Evolutionary conservation across 2,797 vertebrate species (phyloP).

Genomic region (Sebastes itinus): DNA sequence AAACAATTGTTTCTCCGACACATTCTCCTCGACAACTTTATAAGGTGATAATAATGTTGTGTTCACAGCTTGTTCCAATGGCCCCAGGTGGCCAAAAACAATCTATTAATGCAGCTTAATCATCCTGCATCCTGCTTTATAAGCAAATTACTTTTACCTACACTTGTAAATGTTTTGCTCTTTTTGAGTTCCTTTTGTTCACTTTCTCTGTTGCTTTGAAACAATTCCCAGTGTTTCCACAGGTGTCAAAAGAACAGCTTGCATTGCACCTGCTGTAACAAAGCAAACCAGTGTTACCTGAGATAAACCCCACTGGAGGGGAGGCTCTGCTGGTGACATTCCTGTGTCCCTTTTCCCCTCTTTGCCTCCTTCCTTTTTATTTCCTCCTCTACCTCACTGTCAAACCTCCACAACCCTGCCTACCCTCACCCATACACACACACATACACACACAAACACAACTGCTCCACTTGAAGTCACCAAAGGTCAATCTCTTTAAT

Average conservation of each 20-base stretch:
- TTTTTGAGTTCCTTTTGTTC: neutral
- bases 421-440: neutral
- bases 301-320: neutral
- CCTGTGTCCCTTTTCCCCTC: conserved; percentile 6
- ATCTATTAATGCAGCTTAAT: neutral
- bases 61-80: neutral
- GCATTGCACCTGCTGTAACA: conserved; percentile 19
- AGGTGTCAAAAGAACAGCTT: conserved; percentile 28
- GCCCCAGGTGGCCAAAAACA: neutral
- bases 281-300: neutral
- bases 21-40: neutral
- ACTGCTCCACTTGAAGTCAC: conserved; percentile 53
- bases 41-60: neutral
- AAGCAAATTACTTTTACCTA: neutral
- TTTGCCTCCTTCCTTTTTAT: neutral
- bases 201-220: neutral
- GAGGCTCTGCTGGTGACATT: conserved; percentile 24
- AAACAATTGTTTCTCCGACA: neutral
- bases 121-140: neutral
- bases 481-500: conserved; percentile 82
- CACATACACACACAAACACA: neutral
- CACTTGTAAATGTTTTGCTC: neutral
- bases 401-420: neutral
- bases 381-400: neutral
- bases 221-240: conserved; percentile 12